phyloP scores from a whole-genome alignment of 2,888 invertebrate genomes.

The Lithosia quadra region DNA sequence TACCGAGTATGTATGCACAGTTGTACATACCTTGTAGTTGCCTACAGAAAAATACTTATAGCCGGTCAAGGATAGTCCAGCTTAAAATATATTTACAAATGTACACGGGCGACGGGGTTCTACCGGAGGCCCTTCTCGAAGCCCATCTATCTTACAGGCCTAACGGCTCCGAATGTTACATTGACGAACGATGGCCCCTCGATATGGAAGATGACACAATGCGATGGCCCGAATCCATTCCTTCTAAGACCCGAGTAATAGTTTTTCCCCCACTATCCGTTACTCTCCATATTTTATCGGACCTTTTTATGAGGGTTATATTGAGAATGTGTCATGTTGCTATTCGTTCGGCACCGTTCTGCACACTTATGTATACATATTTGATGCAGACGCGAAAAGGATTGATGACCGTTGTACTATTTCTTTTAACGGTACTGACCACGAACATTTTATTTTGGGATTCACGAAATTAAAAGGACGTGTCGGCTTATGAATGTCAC shows the following conservation, averaged over 20 bases:
- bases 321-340: conserved; percentile 73
- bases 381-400: conserved; percentile 75
- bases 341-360: conserved; percentile 62
- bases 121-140: conserved; percentile 51
- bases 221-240: conserved; percentile 80
- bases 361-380: conserved; percentile 72
- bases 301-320: conserved; percentile 78
- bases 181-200: conserved; percentile 75
- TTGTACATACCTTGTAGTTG: no score
- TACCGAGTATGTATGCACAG: neutral
- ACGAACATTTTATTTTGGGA: conserved; percentile 67
- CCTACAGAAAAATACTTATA: no score
- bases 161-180: conserved; percentile 61
- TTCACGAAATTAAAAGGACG: neutral
- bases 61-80: conserved; percentile 30
- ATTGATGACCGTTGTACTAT: conserved; percentile 73
- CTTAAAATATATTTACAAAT: conserved; percentile 76
- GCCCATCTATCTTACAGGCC: conserved; percentile 70
- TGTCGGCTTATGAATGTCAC: no score
- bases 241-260: conserved; percentile 71
- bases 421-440: conserved; percentile 63
- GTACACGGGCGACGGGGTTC: conserved; percentile 61
- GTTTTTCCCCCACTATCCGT: conserved; percentile 72
- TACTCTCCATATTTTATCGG: conserved; percentile 79
- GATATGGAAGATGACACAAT: conserved; percentile 82